Evolutionary conservation across 2,888 invertebrate species (phyloP).

Genomic region (Ophion obscuratus): DNA sequence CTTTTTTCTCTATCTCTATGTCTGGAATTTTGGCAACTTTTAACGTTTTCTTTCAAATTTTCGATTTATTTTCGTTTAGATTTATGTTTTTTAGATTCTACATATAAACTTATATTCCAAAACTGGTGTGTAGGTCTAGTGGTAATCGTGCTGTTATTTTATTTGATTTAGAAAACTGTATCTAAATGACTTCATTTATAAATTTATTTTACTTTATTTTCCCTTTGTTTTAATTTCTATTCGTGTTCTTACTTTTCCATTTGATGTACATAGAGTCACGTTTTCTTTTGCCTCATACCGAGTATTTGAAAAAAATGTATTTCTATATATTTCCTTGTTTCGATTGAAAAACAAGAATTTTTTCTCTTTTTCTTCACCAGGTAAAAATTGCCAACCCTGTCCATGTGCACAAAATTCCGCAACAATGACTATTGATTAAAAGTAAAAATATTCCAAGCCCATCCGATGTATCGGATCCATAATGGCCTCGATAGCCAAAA

Average conservation of each 20-base stretch:
- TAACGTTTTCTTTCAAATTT: background rate
- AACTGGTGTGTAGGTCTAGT: too few relatives aligned
- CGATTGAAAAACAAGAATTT: too few relatives aligned
- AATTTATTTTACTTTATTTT: background rate
- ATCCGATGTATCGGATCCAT: background rate
- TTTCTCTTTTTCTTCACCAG: too few relatives aligned
- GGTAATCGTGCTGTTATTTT: too few relatives aligned
- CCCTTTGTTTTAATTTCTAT: background rate
- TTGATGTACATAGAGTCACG: background rate
- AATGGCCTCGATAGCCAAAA: background rate
- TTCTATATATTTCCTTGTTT: background rate
- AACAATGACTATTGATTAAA: background rate
- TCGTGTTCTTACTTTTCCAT: background rate
- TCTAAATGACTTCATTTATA: too few relatives aligned
- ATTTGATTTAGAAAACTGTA: too few relatives aligned
- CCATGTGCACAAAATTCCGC: background rate
- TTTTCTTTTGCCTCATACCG: background rate
- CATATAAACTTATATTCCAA: background rate
- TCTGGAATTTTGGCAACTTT: constrained; percentile 32
- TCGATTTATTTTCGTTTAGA: background rate
- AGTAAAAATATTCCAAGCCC: background rate
- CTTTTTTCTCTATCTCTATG: background rate
- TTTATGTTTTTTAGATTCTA: background rate
- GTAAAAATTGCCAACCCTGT: too few relatives aligned
- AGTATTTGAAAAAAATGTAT: background rate